These are phyloP conservation scores for Epinephelus moara DNA, from an alignment of 2,113 vertebrate genomes.

Conservation along the genomic window DNA sequence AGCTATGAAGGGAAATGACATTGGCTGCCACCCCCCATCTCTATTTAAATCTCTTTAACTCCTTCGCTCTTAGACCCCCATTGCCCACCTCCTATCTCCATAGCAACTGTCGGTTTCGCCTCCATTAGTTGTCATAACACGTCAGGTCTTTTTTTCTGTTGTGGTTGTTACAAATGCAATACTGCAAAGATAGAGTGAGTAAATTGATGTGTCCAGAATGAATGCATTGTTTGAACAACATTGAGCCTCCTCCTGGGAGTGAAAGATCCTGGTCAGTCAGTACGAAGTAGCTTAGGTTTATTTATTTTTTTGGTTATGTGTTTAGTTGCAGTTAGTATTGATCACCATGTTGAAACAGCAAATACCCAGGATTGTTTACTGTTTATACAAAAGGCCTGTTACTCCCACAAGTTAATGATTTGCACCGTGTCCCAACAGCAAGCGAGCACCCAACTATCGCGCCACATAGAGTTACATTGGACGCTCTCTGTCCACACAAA, in stretches of 20 bases:
- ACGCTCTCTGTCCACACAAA: no score
- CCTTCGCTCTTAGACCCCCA: neutral
- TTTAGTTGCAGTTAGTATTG: neutral
- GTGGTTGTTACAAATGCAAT: conserved; percentile 37
- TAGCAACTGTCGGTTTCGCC: conserved; percentile 61
- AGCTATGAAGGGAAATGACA: neutral
- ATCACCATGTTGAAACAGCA: neutral
- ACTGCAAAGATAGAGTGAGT: conserved; percentile 52
- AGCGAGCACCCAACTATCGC: no score
- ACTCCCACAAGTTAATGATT: neutral
- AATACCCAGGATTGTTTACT: neutral
- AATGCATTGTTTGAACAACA: neutral
- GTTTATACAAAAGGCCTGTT: neutral
- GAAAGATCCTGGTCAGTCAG: neutral
- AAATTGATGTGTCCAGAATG: conserved; percentile 40
- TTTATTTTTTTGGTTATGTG: neutral
- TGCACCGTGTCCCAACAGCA: no score
- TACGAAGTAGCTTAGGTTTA: no score
- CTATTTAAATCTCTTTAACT: conserved; percentile 6
- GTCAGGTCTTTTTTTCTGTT: conserved; percentile 38
- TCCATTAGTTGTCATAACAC: conserved; percentile 37
- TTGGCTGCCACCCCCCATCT: neutral
- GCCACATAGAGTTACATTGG: no score
- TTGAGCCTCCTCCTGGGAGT: neutral
- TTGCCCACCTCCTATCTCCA: conserved; percentile 42